These are phyloP conservation scores for Carcina quercana DNA, from an alignment of 2,888 invertebrate species.

Conservation along the genomic window DNA sequence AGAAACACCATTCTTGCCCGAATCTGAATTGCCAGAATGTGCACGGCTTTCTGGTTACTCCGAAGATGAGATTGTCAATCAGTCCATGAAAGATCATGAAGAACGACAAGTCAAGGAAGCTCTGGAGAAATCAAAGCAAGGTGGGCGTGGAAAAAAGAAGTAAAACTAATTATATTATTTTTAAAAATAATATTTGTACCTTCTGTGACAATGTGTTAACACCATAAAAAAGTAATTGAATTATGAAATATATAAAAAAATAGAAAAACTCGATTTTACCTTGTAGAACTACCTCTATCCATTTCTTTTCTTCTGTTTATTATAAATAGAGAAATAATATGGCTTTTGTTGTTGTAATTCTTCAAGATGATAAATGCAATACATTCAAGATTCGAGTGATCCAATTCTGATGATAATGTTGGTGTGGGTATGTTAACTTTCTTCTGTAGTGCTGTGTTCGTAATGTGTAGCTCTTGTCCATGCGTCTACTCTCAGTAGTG, in stretches of 20 bases:
- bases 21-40: slow-evolving; percentile 78
- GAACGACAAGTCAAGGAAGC: slow-evolving; percentile 82
- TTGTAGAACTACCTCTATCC: no score
- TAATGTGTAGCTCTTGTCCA: no score
- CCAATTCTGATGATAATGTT: no score
- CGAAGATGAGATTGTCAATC: slow-evolving; percentile 76
- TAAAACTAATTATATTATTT: slow-evolving; percentile 23
- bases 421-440: no score
- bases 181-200: no score
- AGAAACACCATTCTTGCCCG: slow-evolving; percentile 90
- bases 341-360: no score
- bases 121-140: slow-evolving; percentile 80
- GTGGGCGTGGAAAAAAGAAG: slow-evolving; percentile 59
- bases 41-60: slow-evolving; percentile 83
- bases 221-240: slow-evolving; percentile 26
- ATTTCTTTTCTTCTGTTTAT: no score
- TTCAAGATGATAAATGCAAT: no score
- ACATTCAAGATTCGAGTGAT: no score
- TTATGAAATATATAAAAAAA: slow-evolving; percentile 37
- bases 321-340: no score
- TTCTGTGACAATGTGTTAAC: slow-evolving; percentile 16
- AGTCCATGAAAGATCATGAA: slow-evolving; percentile 73
- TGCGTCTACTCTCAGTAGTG: no score
- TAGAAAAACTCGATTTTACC: slow-evolving; percentile 30
- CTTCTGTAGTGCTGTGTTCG: no score